A percentile compares a stretch with the other conserved stretches of the same genome.
Conservation (phyloP, 2,888 invertebrate species). For the Caenorhabditis macrosperma region DNA sequence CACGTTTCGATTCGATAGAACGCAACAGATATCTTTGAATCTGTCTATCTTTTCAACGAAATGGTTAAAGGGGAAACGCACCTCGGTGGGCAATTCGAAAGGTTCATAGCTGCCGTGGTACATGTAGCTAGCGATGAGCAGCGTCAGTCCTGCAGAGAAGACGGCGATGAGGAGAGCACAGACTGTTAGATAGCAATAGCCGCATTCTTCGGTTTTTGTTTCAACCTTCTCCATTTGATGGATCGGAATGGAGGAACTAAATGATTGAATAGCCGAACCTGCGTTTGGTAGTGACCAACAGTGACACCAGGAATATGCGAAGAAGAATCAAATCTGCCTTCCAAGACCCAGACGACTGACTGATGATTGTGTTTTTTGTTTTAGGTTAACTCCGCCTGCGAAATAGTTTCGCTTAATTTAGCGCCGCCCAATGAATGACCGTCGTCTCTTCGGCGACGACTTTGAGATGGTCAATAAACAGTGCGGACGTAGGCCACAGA, state of each 20-base stretch:
- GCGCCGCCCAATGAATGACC: slow-evolving; percentile 49
- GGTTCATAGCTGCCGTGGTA: slow-evolving; percentile 59
- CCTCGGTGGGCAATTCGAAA: slow-evolving; percentile 39
- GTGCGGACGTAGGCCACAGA: slow-evolving; percentile 23
- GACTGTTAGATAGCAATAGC: slow-evolving; percentile 54
- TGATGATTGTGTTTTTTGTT: slow-evolving; percentile 1
- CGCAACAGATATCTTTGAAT: neutral
- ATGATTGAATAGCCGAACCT: too few species aligned
- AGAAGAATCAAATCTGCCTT: slow-evolving; percentile 5
- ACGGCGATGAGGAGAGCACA: slow-evolving; percentile 56
- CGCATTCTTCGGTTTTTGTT: slow-evolving; percentile 40
- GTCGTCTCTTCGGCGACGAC: slow-evolving; percentile 12
- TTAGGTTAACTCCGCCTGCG: slow-evolving; percentile 41
- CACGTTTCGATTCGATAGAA: too few species aligned
- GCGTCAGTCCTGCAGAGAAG: slow-evolving; percentile 54
- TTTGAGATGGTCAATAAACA: slow-evolving; percentile 49
- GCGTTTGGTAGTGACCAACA: too few species aligned
- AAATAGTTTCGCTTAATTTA: slow-evolving; percentile 35
- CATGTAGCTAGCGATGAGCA: slow-evolving; percentile 62
- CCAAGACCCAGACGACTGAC: neutral
- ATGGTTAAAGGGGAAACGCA: neutral
- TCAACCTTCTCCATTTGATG: slow-evolving; percentile 24
- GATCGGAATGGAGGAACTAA: neutral
- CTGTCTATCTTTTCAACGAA: neutral
- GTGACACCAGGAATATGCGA: too few species aligned